These are phyloP conservation scores for Heliconius ismenius DNA, from an alignment of 2,888 invertebrate species.

Conservation along the genomic window DNA sequence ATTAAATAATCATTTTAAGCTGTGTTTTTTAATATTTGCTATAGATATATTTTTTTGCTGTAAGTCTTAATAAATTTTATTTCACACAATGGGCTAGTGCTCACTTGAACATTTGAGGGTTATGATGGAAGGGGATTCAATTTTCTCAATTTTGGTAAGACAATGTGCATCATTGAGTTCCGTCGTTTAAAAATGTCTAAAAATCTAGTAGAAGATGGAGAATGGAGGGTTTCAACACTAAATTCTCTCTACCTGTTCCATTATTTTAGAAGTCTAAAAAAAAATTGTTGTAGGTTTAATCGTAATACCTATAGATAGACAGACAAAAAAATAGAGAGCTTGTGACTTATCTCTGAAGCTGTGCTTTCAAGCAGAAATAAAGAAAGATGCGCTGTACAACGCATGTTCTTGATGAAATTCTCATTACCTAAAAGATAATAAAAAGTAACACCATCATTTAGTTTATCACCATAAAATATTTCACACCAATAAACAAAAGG, in stretches of 20 bases:
- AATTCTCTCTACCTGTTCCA: background rate
- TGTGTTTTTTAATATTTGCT: background rate
- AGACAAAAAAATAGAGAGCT: background rate
- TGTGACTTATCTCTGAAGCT: background rate
- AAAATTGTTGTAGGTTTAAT: background rate
- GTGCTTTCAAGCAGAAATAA: background rate
- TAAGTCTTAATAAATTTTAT: no score
- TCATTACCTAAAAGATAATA: no score
- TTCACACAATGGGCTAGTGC: no score
- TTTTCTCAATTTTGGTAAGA: background rate
- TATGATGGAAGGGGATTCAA: no score
- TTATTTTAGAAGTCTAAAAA: background rate
- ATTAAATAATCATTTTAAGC: background rate
- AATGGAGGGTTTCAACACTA: no score
- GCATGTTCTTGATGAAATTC: no score
- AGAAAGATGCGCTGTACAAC: background rate
- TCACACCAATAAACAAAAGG: conserved; percentile 25
- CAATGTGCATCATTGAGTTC: background rate
- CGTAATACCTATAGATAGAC: no score
- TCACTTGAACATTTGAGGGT: no score
- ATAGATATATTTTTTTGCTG: background rate
- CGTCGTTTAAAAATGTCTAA: background rate
- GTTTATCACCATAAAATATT: background rate
- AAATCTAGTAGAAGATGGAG: background rate
- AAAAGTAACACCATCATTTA: background rate